Evolutionary conservation across 2,797 vertebrate species (phyloP).

Genomic region (Lacerta agilis): DNA sequence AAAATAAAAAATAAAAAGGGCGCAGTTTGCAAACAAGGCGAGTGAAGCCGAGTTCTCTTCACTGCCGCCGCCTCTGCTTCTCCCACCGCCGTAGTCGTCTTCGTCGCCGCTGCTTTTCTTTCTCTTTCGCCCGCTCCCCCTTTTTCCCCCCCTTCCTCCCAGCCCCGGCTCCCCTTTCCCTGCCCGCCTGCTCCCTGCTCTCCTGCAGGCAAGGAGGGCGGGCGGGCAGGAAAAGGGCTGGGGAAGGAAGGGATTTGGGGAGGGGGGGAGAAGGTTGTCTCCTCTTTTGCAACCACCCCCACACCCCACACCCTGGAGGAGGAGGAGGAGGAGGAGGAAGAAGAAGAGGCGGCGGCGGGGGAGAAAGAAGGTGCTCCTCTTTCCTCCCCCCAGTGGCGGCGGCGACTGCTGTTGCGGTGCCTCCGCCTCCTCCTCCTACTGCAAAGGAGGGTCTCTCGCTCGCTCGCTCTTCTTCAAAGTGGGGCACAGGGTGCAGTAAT

Average conservation of each 20-base stretch:
- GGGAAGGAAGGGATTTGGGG: constrained; percentile 52
- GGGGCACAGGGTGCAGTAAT: constrained; percentile 23
- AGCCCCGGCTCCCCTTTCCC: constrained; percentile 70
- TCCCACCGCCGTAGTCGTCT: neutral
- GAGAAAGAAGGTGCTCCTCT: constrained; percentile 12
- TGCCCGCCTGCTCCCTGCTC: constrained; percentile 68
- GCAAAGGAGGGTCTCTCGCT: constrained; percentile 46
- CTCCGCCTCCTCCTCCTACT: constrained; percentile 66
- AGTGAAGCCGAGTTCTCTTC: constrained; percentile 48
- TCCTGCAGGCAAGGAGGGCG: constrained; percentile 73
- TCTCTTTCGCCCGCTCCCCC: neutral
- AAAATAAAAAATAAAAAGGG: constrained; percentile 75
- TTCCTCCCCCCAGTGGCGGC: constrained; percentile 26
- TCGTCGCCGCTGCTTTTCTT: neutral
- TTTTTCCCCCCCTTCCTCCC: constrained; percentile 7
- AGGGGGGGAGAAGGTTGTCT: constrained; percentile 58
- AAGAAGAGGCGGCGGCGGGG: neutral
- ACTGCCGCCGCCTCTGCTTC: neutral
- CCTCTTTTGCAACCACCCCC: constrained; percentile 65
- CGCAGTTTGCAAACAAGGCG: constrained; percentile 84
- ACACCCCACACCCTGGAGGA: constrained; percentile 16
- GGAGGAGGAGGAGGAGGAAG: neutral
- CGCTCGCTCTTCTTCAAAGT: constrained; percentile 34
- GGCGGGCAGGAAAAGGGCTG: constrained; percentile 72
- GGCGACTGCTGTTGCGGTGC: constrained; percentile 52